Conservation (phyloP, 2,797 vertebrate species). For the Gallirallus australis region DNA sequence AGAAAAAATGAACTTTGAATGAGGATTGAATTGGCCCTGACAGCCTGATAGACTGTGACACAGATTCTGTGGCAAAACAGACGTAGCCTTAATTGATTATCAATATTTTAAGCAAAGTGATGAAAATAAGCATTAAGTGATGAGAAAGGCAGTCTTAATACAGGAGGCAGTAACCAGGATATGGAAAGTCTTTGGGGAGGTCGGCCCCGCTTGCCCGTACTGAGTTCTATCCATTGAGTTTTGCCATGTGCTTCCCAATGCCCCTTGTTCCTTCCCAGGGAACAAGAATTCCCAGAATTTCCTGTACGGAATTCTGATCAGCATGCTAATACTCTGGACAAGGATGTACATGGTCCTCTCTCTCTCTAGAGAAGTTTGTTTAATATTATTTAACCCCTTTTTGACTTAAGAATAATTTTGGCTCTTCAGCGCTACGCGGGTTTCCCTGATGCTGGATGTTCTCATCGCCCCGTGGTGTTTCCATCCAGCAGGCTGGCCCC, state of each 20-base stretch:
- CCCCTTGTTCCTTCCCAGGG: constrained; percentile 54
- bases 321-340: constrained; percentile 54
- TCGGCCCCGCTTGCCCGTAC: constrained; percentile 22
- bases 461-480: background rate
- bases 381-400: constrained; percentile 65
- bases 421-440: background rate
- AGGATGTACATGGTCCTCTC: background rate
- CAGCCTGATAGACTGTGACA: constrained; percentile 97
- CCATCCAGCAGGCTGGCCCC: background rate
- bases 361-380: constrained; percentile 58
- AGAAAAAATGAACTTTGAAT: constrained; percentile 96
- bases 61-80: constrained; percentile 98
- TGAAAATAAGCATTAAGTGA: constrained; percentile 99
- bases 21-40: constrained; percentile 96
- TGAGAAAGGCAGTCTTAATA: constrained; percentile 89
- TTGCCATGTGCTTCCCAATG: constrained; percentile 62
- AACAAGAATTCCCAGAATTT: background rate
- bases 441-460: rapidly evolving
- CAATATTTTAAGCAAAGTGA: constrained; percentile 99
- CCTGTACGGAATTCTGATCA: constrained; percentile 28
- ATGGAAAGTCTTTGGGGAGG: constrained; percentile 73
- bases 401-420: constrained; percentile 5
- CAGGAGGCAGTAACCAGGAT: constrained; percentile 80
- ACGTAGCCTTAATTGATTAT: constrained; percentile 99
- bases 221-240: constrained; percentile 66